Base-by-base conservation (phyloP, 1,140 invertebrate species). In the Aphaenogaster ashmeadi region DNA sequence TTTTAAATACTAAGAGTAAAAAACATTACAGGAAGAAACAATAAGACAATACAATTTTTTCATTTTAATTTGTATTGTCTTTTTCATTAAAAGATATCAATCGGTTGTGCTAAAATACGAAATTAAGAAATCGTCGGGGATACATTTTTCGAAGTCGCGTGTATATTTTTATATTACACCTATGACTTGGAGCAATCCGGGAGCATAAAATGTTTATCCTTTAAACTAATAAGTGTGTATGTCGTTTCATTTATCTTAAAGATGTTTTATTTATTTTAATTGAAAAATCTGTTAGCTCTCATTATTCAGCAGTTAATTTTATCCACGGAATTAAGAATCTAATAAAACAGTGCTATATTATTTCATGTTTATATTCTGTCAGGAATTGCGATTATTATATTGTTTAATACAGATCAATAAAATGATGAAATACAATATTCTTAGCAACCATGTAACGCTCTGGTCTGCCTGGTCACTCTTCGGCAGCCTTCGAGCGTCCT, bases 91-190 rank as follows among this genome's bases (percentile, higher is more conserved):
- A 15, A 8, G n/a, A 79, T 89, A 87, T 75, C 33, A 62, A 87
- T 87, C 75, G 56, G n/a, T 60, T 52, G 18, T 27, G 18, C 9
- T 15, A 86, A 80, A 89, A 88, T 89, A 89, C 6, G 5, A 56
- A 67, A 33, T 89, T 44, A 33, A 78, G 54, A 77, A 78, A 56
- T 47, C 38, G 8, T 11, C 56, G 33, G 33, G 15, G 18, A 11
- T 21, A 77, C 11, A 54, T 9, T 6, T 36, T 41, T 7, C 41
- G 13, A 38, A 72, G n/a, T 9, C 36, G 44, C 41, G 44, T 52
- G 36, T 71, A 47, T 88, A 84, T 72, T 89, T 88, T 88, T 89
- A 44, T 47, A 36, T 54, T 60, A 21, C 33, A n/a, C 6, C 7
- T 62, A 1, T 38, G 33, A 18, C 52, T 50, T 66, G n/a, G 13